These are phyloP conservation scores for Arvicanthis niloticus DNA, from an alignment of 2,113 vertebrate genomes.

Conservation along the genomic window DNA sequence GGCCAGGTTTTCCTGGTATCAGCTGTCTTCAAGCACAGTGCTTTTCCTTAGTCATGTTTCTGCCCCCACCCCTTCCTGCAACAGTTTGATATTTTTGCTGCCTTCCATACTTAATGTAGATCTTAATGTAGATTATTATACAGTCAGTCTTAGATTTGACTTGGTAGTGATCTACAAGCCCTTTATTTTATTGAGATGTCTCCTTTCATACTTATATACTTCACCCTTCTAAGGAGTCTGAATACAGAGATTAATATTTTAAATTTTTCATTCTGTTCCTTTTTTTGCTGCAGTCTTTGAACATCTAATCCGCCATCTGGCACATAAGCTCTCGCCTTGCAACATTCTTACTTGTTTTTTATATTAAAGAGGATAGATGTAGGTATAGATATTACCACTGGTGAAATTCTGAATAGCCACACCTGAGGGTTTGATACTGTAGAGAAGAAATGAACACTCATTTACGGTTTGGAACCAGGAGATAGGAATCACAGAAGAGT, in stretches of 20 bases:
- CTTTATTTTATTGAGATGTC: neutral
- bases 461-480: neutral
- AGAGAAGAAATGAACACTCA: neutral
- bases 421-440: neutral
- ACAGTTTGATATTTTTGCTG: neutral
- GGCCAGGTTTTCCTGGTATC: neutral
- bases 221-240: neutral
- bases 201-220: neutral
- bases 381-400: neutral
- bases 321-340: neutral
- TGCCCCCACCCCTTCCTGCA: too few species aligned
- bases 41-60: conserved; percentile 1
- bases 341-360: neutral
- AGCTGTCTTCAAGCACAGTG: neutral
- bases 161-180: neutral
- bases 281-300: neutral
- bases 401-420: conserved; percentile 36
- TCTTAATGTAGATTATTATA: neutral
- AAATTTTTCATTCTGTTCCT: neutral
- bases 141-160: neutral
- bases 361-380: neutral
- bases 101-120: neutral
- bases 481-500: neutral
- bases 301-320: neutral
- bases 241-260: conserved; percentile 2